A percentile compares a stretch with the other conserved stretches of the same genome.
phyloP scores from a whole-genome alignment of 1,140 invertebrate species.

The Rhyzopertha dominica region DNA sequence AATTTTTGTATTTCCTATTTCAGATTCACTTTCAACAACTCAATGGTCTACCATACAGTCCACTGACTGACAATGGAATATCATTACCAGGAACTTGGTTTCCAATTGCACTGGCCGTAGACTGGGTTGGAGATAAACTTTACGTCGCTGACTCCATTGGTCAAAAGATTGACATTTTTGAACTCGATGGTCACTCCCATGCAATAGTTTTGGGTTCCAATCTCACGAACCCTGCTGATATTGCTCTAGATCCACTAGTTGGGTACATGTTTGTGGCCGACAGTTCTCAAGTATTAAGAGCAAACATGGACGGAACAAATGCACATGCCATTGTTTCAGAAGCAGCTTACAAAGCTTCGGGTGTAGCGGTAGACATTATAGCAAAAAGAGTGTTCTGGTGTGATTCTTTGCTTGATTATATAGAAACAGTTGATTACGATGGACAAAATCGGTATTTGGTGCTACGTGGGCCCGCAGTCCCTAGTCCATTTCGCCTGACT shows the following conservation, averaged over 20 bases:
- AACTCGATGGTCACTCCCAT: slow-evolving; percentile 75
- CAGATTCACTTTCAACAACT: slow-evolving; percentile 62
- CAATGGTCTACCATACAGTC: slow-evolving; percentile 41
- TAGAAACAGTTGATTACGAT: slow-evolving; percentile 95
- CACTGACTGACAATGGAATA: slow-evolving; percentile 64
- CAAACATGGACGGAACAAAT: slow-evolving; percentile 88
- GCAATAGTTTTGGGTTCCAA: slow-evolving; percentile 89
- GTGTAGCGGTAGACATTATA: slow-evolving; percentile 80
- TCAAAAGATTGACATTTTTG: slow-evolving; percentile 91
- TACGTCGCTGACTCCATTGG: slow-evolving; percentile 92
- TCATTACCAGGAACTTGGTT: slow-evolving; percentile 77
- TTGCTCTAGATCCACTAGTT: slow-evolving; percentile 84
- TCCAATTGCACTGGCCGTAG: slow-evolving; percentile 87
- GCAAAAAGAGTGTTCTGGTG: slow-evolving; percentile 92
- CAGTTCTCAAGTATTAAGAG: slow-evolving; percentile 78
- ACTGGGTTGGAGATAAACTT: slow-evolving; percentile 94
- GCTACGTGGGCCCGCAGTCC: slow-evolving; percentile 76
- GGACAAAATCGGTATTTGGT: slow-evolving; percentile 76
- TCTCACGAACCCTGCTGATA: slow-evolving; percentile 82
- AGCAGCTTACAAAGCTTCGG: slow-evolving; percentile 85
- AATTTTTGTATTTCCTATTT: too few species aligned
- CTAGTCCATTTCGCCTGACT: slow-evolving; percentile 77
- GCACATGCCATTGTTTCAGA: slow-evolving; percentile 79
- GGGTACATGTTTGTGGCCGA: slow-evolving; percentile 95
- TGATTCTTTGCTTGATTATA: slow-evolving; percentile 92